Evolutionary conservation across 2,797 vertebrate genomes (phyloP), one percentile per base, ranked within the genome.

Genomic region (Peromyscus nudipes): DNA sequence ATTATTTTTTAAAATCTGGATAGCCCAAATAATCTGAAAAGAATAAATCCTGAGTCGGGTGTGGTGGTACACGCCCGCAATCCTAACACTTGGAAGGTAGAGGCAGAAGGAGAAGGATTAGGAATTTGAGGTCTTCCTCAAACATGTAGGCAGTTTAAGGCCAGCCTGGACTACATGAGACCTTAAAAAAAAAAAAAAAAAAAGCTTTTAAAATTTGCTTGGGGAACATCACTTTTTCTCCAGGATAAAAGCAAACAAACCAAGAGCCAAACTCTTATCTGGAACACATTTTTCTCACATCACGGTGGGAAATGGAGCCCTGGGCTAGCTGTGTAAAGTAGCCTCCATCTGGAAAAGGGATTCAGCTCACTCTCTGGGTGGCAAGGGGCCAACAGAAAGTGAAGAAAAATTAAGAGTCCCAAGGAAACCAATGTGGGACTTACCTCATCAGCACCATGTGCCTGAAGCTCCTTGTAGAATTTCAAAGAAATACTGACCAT

Each of bases 401-500:
- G 19, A 95, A n/a, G 67, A 81, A 37, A 97, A 89, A 82, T 23
- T 19, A 60, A 90, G 2, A 80, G 79, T 49, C 75, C 95, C 23
- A 52, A 73, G 55, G 64, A 95, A 94, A 89, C 89, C 37, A 57
- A 92, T 21, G 55, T 80, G 31, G 82, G 49, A 96, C 98, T 96
- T 98, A 99, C 99, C 99, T 99, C 99, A 0, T 99, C 99, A 57
- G 99, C 99, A 16, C 99, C 99, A 0, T 99, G 99, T 97, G 99
- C 99, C 98, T 99, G 99, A 95, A 99, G 99, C 98, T 99, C 99
- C 98, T 99, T 99, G 99, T 99, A 99, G 99, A 99, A 99, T 99
- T 99, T 99, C 97, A 99, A 99, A 96, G 99, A 99, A 99, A 99
- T 99, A 99, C 99, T 99, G 99, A 99, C 99, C 99, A 99, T 99